A percentile compares a stretch with the other conserved stretches of the same genome.
Evolutionary conservation across 2,113 vertebrate genomes (phyloP).

Genomic region (Raja brachyura): DNA sequence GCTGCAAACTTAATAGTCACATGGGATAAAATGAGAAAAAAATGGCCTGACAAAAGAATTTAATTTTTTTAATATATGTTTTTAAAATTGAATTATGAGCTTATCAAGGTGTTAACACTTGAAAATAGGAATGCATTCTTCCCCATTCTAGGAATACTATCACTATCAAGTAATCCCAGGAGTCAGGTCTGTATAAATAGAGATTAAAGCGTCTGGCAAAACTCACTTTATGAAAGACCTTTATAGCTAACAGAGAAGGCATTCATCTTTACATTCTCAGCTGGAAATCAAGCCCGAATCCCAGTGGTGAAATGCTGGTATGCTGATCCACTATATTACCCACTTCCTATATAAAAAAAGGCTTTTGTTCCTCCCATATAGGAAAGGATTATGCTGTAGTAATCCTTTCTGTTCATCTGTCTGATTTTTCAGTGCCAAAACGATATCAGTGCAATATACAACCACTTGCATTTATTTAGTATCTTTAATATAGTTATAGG

Average conservation of each 20-base stretch:
- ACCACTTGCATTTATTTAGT: too few species aligned
- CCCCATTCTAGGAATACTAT: neutral
- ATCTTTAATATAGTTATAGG: too few species aligned
- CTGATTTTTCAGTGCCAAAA: neutral
- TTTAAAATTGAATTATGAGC: neutral
- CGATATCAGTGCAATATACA: neutral
- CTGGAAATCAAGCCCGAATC: constrained; percentile 25
- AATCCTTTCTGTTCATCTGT: constrained; percentile 10
- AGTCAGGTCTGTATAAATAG: neutral
- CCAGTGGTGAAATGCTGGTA: constrained; percentile 7
- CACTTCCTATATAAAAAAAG: neutral
- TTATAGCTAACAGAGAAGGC: neutral
- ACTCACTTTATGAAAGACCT: neutral
- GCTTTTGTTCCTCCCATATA: neutral
- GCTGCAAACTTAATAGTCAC: neutral
- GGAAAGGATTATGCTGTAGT: neutral
- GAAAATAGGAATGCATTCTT: neutral
- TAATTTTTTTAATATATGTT: neutral
- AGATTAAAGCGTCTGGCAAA: neutral
- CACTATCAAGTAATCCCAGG: constrained; percentile 12
- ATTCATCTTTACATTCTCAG: constrained; percentile 15
- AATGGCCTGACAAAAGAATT: neutral
- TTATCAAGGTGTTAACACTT: neutral
- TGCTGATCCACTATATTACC: neutral
- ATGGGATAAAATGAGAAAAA: neutral